These are phyloP conservation scores for Nebria brevicollis DNA, from an alignment of 2,888 invertebrate species.

Conservation along the genomic window DNA sequence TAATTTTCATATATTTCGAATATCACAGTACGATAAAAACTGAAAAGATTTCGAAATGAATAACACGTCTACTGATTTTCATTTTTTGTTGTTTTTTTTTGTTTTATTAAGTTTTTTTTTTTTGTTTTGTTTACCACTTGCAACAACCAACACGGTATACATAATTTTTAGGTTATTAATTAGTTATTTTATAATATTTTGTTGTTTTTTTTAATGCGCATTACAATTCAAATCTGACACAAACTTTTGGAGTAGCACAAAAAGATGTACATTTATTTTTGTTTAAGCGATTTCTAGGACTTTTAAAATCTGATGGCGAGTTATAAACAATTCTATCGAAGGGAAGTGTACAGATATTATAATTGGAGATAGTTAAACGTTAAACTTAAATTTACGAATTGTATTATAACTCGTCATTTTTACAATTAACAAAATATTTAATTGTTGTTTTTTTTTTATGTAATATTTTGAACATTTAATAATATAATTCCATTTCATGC, in stretches of 20 bases:
- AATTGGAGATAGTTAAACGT: slow-evolving; percentile 10
- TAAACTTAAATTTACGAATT: neutral
- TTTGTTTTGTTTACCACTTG: neutral
- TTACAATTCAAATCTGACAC: slow-evolving; percentile 41
- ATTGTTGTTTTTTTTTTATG: neutral
- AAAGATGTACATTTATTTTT: slow-evolving; percentile 39
- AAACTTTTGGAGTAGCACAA: slow-evolving; percentile 38
- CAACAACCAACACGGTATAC: neutral
- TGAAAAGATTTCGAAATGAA: slow-evolving; percentile 1
- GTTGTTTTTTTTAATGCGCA: slow-evolving; percentile 27
- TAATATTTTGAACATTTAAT: slow-evolving; percentile 40
- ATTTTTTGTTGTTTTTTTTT: slow-evolving; percentile 6
- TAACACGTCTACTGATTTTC: neutral
- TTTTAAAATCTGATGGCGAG: neutral
- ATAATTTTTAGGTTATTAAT: neutral
- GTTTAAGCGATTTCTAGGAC: neutral
- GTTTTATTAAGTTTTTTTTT: neutral
- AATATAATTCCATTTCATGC: slow-evolving; percentile 42
- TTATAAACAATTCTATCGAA: neutral
- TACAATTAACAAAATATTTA: slow-evolving; percentile 2
- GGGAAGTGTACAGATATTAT: neutral
- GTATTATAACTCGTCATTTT: neutral
- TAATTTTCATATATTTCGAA: slow-evolving; percentile 20
- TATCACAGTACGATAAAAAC: slow-evolving; percentile 39
- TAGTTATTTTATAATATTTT: slow-evolving; percentile 13